Evolutionary conservation across 2,113 vertebrate species (phyloP), one percentile per base, ranked within the genome.

Genomic region (Hippocampus mohnikei): DNA sequence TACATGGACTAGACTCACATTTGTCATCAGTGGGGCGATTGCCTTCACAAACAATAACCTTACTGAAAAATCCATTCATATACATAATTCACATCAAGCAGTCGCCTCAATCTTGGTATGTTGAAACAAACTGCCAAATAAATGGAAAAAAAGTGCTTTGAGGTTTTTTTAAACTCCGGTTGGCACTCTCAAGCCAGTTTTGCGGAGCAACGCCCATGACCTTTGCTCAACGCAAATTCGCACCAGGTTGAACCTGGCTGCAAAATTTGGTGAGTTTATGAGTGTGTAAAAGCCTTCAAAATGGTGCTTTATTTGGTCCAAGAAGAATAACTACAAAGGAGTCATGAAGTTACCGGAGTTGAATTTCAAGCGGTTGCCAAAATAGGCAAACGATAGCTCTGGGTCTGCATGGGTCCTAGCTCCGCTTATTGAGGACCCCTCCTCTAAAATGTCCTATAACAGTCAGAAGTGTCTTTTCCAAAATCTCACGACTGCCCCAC

Each of bases 21-120:
- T 86, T 84, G 81, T 84, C 83, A 63, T 80, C 67, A 11, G 52
- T 10, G 37, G 66, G 63, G 75, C 46, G 84, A 86, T 69, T 77
- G 25, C 65, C 61, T 68, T 82, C 33, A 52, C 76, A 65, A 81
- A 85, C 67, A 75, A 67, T 69, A 42, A 75, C 63, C 42, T 3
- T 8, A 13, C 7, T 69, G 60, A 52, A 72, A 52, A 56, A 48
- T 48, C 46, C 75, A 66, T 77, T 58, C 76, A 21, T 44, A 44
- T 44, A 3, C 23, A 58, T 50, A n/a, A 55, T 55, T n/a, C 9
- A 55, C 12, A n/a, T 53, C 21, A 9, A 9, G 52, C 21, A 53
- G 21, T n/a, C 15, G 18, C 18, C 21, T 20, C 48, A 21, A 18
- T 18, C 3, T 16, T 16, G 4, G 8, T 52, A 52, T 8, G 50